Base-by-base conservation (phyloP, 92 coral and sea anemone species). In the Actinernus sp. region DNA sequence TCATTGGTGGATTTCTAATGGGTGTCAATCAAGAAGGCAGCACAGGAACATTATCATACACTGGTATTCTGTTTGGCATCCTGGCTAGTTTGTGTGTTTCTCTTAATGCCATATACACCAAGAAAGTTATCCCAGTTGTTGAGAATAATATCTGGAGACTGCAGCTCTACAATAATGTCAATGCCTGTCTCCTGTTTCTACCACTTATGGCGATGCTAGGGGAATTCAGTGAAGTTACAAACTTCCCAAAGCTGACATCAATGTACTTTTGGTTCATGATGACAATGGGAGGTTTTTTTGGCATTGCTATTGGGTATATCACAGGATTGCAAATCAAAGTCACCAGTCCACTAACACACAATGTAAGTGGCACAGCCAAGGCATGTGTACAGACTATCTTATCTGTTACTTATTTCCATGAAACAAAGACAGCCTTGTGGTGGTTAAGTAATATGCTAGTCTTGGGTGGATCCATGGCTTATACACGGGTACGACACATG, bases 351-450 rank as follows among this genome's bases (percentile, higher is more conserved):
- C 68, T 95, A 48, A 95, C 99, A 1, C 99, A 95, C 71, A 95
- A 95, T 58, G 89, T 95, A 48, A 95, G 99, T 47, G 99, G 99
- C n/a, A 95, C 99, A 1, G 99, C 99, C 3, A 95, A 95, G 70
- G 99, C 99, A 0, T 95, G 99, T 52, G 99, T 92, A 7, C 99
- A 95, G 86, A 95, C 99, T 6, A 76, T 95, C 22, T 61, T 95
- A 10, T 90, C 99, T 10, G 96, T 95, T 5, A 68, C 72, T n/a
- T 82, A 84, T 28, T 83, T 92, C 44, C 76, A 76, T 10, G 99
- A 95, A 55, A 17, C 51, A 1, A 95, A 95, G 79, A 95, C 99
- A 4, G 72, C 68, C 0, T 68, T 95, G n/a, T 95, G 99, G 99
- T 95, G 99, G 99, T 26, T 95, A 1, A 95, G 99, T 33, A 95